Conservation (phyloP, 2,113 vertebrate genomes). For the Cygnus atratus region DNA sequence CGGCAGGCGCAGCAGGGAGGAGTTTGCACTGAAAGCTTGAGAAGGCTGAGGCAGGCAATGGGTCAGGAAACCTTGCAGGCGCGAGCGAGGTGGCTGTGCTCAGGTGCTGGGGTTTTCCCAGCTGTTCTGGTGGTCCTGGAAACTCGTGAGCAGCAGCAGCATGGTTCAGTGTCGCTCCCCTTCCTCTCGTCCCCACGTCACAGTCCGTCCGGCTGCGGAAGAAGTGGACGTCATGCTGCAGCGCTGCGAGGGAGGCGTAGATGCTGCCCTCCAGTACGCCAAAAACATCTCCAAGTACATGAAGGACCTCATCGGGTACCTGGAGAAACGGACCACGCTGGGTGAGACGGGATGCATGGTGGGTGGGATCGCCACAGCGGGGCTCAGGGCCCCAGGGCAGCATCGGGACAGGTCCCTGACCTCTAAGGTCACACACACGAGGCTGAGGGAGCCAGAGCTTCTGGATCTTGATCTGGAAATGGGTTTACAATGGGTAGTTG, state of each 20-base stretch:
- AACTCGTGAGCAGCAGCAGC: neutral
- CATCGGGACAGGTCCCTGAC: rapidly evolving
- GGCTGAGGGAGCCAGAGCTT: neutral
- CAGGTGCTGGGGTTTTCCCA: neutral
- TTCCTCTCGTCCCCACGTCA: neutral
- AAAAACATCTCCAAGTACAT: slow-evolving; percentile 95
- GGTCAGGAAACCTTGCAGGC: neutral
- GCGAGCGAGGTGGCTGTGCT: neutral
- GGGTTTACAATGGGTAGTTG: neutral
- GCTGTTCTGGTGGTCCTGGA: neutral
- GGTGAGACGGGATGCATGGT: slow-evolving; percentile 69
- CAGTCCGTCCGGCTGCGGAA: slow-evolving; percentile 73
- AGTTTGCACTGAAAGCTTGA: neutral
- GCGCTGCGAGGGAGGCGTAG: slow-evolving; percentile 90
- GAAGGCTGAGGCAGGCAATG: too few species aligned
- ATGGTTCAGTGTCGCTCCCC: rapidly evolving
- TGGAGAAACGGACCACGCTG: slow-evolving; percentile 86
- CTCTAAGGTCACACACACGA: rapidly evolving
- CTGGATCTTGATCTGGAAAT: neutral
- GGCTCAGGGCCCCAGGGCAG: rapidly evolving
- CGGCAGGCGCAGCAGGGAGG: too few species aligned
- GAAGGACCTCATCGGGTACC: slow-evolving; percentile 90
- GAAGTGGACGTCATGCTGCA: slow-evolving; percentile 92
- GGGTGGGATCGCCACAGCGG: rapidly evolving
- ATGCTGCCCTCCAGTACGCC: slow-evolving; percentile 87